Evolutionary conservation across 2,113 vertebrate species (phyloP), one percentile per base, ranked within the genome.

Genomic region (Microtus richardsoni): DNA sequence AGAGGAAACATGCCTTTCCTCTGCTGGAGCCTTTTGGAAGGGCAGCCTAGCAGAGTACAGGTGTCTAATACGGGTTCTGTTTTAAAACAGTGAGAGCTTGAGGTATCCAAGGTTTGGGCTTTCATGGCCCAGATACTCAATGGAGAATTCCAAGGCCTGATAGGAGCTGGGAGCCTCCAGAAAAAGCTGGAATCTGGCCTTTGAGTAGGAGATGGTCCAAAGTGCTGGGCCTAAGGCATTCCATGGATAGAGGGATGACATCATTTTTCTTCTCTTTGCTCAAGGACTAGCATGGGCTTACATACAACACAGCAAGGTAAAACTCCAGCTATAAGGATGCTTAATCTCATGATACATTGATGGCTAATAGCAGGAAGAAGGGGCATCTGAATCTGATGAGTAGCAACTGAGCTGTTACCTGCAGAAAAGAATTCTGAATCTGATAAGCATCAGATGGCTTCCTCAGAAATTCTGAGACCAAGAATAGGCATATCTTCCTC

Each of bases 121-220:
- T 71, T 39, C 30, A 49, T 52, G 33, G 49, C 28, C 24, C n/a
- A 60, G 71, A 84, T 39, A 54, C 86, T 39, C 17, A 79, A 47
- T 30, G 3, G 52, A 49, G 7, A 66, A 93, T 47, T 73, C 30
- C 28, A 82, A 84, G 33, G 30, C 41, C 68, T 36, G 5, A 88
- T 44, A 58, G 44, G 54, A 85, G 17, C 54, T 30, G 24, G 52
- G 44, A 73, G 14, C 62, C 28, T 73, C 75, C 33, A 70, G 47
- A 87, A 89, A 91, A 22, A 70, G 39, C 39, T 91, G 44, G 68
- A 96, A 70, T 77, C 28, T 86, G 36, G 54, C 64, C 22, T 80
- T 77, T 3, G 16, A 89, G 78, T 64, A 91, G 73, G 86, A 91
- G 44, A 54, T 60, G 87, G 44, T 88, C 39, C 79, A 49, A 88